Base-by-base conservation (phyloP, 2,888 invertebrate species). In the Metacarcinus magister region DNA sequence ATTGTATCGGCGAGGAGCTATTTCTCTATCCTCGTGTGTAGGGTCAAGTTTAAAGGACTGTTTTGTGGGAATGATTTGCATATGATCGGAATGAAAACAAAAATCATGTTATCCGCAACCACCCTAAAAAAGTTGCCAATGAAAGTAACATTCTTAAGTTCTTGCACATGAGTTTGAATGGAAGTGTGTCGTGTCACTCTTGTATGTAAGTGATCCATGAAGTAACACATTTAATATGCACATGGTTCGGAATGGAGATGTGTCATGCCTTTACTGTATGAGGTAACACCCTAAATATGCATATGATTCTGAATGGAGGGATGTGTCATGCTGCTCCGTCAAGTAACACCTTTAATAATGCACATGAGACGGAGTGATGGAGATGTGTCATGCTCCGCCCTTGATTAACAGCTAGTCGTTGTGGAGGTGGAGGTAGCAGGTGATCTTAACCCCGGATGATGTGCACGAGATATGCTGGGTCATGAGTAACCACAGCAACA, bases 261-360 rank as follows among this genome's bases (percentile, higher is more conserved):
- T 82, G 87, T 3, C 87, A 39, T 39, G 87, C 39, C 8, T 8
- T 82, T 3, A 28, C 23, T 75, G n/a, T 28, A 75, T 75, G 28
- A 75, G 75, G 87, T 87, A 87, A 87, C 87, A 87, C 7, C 32
- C 32, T 87, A 87, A 87, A 39, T 32, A 87, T 39, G 39, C 87
- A 32, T 39, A 87, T 39, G 32, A 87, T 75, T 28, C 87, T 87
- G 39, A 39, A 87, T 87, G 87, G n/a, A 39, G 87, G 19, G 16
- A 23, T 67, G 19, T 87, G 87, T 87, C 87, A 87, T 87, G 87
- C 39, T 28, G 28, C 75, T 82, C 75, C 75, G 10, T 28, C 2
- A n/a, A 82, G 75, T 82, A 82, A 82, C 75, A 82, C 75, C 75
- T 10, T 54, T 10, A 54, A 54, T 54, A 19, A 54, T 54, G 54